A percentile compares a stretch with the other conserved stretches of the same genome.
These are phyloP conservation scores for Pseudolaguvia tuberculata DNA, from an alignment of 2,113 vertebrate species.

Conservation along the genomic window DNA sequence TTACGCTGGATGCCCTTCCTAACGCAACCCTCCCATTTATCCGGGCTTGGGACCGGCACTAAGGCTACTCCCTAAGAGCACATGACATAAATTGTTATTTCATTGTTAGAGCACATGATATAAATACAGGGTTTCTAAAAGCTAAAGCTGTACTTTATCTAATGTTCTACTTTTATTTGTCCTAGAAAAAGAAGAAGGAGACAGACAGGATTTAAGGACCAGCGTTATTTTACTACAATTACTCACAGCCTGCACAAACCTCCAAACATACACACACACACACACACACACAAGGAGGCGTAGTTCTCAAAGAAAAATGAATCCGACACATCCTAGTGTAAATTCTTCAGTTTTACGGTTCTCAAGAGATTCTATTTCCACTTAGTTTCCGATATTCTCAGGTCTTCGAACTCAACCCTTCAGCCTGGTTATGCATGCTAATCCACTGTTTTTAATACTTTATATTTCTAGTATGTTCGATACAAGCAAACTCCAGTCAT, in stretches of 20 bases:
- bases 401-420: background rate
- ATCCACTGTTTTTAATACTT: slow-evolving; percentile 1
- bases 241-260: background rate
- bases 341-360: slow-evolving; percentile 22
- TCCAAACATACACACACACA: background rate
- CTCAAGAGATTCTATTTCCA: background rate
- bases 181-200: background rate
- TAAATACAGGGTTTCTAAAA: background rate
- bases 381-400: background rate
- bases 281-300: background rate
- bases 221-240: slow-evolving; percentile 2
- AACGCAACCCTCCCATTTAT: too few relatives aligned
- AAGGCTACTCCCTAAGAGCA: too few relatives aligned
- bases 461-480: background rate
- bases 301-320: background rate
- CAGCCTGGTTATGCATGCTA: background rate
- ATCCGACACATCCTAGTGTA: background rate
- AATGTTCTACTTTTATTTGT: background rate
- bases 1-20: too few relatives aligned
- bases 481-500: background rate
- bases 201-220: background rate
- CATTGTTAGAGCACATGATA: background rate
- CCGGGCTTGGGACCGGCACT: too few relatives aligned
- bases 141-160: background rate
- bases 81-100: too few relatives aligned